These are phyloP conservation scores for Lumbricus terrestris DNA, from an alignment of 2,888 invertebrate genomes.

Conservation along the genomic window DNA sequence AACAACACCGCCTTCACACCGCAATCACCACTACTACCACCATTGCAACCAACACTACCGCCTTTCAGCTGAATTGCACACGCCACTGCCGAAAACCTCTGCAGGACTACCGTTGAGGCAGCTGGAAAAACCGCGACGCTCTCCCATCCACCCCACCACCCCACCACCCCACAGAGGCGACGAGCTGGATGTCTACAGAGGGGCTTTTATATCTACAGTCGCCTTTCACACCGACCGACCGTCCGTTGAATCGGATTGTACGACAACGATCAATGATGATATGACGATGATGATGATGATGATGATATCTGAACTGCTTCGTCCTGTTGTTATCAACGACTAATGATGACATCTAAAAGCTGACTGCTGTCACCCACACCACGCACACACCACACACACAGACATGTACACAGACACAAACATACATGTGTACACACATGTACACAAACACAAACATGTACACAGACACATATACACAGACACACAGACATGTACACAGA, in stretches of 20 bases:
- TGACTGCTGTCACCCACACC: neutral
- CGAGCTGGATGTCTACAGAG: neutral
- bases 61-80: neutral
- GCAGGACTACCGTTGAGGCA: neutral
- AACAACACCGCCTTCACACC: neutral
- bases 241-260: neutral
- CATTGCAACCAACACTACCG: neutral
- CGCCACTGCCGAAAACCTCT: neutral
- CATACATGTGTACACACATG: too few species aligned
- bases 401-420: too few species aligned
- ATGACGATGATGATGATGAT: too few species aligned
- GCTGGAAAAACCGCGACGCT: neutral
- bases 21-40: neutral
- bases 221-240: neutral
- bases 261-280: conserved; percentile 3
- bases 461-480: too few species aligned
- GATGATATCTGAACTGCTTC: neutral
- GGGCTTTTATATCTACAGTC: neutral
- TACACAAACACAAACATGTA: too few species aligned
- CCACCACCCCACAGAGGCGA: too few species aligned
- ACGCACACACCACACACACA: too few species aligned
- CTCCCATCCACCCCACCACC: neutral
- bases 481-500: too few species aligned
- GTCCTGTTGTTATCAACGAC: neutral
- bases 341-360: neutral